A percentile compares a stretch with the other conserved stretches of the same genome.
phyloP scores from a whole-genome alignment of 2,113 vertebrate genomes.

The Tupaia tana region DNA sequence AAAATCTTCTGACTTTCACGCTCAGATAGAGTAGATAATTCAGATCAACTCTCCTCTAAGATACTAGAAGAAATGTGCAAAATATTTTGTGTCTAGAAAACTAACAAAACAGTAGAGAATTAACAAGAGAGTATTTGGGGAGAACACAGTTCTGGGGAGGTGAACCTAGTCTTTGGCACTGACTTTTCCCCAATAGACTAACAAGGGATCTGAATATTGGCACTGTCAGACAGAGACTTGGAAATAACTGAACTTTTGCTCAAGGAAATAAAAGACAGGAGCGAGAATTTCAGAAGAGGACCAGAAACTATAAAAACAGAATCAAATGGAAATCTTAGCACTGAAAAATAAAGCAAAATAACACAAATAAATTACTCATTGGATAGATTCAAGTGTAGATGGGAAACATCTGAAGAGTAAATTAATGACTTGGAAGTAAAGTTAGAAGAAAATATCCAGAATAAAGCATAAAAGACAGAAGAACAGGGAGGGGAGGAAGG shows the following conservation, averaged over 20 bases:
- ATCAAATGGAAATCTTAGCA: constrained; percentile 11
- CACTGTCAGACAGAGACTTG: background rate
- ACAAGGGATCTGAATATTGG: background rate
- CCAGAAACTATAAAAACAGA: constrained; percentile 21
- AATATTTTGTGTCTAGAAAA: background rate
- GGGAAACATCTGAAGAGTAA: constrained; percentile 23
- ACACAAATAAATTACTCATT: constrained; percentile 27
- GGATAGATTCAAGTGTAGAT: background rate
- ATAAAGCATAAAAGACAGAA: background rate
- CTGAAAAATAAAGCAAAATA: constrained; percentile 30
- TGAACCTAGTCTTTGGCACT: background rate
- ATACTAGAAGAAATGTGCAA: background rate
- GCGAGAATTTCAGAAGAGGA: constrained; percentile 3
- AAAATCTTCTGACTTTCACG: background rate
- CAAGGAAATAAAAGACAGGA: constrained; percentile 32
- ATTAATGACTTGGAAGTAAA: background rate
- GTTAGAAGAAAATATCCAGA: constrained; percentile 11
- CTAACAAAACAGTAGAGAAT: constrained; percentile 33
- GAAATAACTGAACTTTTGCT: background rate
- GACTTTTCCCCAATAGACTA: background rate
- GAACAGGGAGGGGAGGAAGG: background rate
- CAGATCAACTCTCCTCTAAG: background rate
- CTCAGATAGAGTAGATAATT: background rate
- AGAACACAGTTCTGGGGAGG: background rate
- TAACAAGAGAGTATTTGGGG: background rate